Evolutionary conservation across 2,113 vertebrate genomes (phyloP).

Genomic region (Mobula birostris): DNA sequence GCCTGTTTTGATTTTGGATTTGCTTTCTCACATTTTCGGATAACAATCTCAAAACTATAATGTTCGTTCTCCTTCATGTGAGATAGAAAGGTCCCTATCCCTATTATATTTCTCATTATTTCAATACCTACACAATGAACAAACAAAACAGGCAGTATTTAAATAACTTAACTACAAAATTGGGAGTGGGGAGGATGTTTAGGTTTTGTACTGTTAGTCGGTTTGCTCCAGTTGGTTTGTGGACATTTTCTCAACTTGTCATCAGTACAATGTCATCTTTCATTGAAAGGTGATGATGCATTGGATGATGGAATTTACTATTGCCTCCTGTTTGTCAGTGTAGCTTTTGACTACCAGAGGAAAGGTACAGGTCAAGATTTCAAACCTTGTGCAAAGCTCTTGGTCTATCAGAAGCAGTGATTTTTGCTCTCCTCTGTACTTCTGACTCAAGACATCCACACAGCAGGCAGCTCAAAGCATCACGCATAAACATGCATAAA

Average conservation of each 20-base stretch:
- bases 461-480: too few species aligned
- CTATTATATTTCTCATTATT: background rate
- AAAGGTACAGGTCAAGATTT: too few species aligned
- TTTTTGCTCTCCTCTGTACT: too few species aligned
- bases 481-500: too few species aligned
- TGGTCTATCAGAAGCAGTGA: too few species aligned
- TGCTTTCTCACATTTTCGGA: background rate
- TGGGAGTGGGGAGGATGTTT: background rate
- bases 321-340: too few species aligned
- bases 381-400: too few species aligned
- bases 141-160: background rate
- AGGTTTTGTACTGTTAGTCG: background rate
- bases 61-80: background rate
- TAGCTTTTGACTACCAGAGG: too few species aligned
- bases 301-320: too few species aligned
- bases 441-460: too few species aligned
- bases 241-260: background rate
- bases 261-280: background rate
- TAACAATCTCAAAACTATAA: background rate
- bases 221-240: background rate
- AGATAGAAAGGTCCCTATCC: background rate
- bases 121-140: background rate
- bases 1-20: background rate
- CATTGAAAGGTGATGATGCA: too few species aligned
- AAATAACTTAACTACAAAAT: background rate